Base-by-base conservation (phyloP, 2,797 vertebrate species). In the Distichodus sexfasciatus region DNA sequence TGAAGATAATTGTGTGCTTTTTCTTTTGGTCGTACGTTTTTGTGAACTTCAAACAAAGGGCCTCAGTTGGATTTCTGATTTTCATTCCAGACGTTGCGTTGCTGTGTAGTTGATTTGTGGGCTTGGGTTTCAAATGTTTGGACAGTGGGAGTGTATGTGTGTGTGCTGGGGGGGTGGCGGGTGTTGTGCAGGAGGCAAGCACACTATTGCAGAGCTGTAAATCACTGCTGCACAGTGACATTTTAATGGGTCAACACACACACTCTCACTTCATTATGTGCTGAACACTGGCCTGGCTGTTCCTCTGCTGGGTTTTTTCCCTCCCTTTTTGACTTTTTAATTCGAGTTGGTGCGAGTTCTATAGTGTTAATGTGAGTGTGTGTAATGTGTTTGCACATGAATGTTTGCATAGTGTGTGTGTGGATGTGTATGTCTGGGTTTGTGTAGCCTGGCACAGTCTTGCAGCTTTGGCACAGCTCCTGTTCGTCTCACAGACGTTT, bases 151-250 rank as follows among this genome's bases (percentile, higher is more conserved):
- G 57, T 41, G 40, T 51, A 58, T 43, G 50, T 9, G 21, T 43
- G 58, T 11, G 41, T 11, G 26, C 7, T 31, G 24, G 28, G 29
- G 24, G 57, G 28, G 62, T 53, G 14, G 57, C 40, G 26, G 28
- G 15, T 64, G 55, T 17, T 69, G 23, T 46, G 28, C 44, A 64
- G 38, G 50, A 69, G 61, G 55, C 71, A 69, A 68, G 64, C 41
- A 33, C 71, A 47, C 67, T 19, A 40, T 53, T 72, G 68, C 54
- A 63, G 65, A 33, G 73, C 69, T 64, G 71, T 80, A 78, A 76
- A 66, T 82, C 71, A 80, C 48, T 6, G 48, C 29, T 61, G 66
- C 26, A 33, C 19, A 35, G 55, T 72, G 73, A 76, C 72, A 66
- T 73, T 77, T 79, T 73, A 75, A 71, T 71, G 74, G 47, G 64